Evolutionary conservation across 2,888 invertebrate genomes (phyloP).

Genomic region (Trissolcus japonicus): DNA sequence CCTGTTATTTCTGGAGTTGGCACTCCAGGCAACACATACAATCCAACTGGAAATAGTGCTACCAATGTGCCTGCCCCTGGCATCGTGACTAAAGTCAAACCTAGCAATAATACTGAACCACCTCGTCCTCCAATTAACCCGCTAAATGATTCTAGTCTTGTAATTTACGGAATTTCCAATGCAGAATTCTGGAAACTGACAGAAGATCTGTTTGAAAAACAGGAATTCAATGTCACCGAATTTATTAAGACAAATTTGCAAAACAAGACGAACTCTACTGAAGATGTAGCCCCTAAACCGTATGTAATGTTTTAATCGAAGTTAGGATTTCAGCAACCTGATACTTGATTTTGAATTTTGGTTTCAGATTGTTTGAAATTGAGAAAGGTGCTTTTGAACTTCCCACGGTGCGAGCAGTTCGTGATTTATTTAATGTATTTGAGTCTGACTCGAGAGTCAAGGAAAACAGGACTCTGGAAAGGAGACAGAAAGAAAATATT

Average conservation of each 20-base stretch:
- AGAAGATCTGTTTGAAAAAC: conserved; percentile 66
- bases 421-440: conserved; percentile 65
- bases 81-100: conserved; percentile 28
- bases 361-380: conserved; percentile 64
- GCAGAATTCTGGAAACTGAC: conserved; percentile 66
- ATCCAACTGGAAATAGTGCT: conserved; percentile 19
- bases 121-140: conserved; percentile 9
- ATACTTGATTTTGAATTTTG: conserved; percentile 4
- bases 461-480: conserved; percentile 62
- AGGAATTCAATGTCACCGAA: conserved; percentile 61
- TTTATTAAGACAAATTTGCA: conserved; percentile 67
- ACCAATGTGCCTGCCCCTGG: conserved; percentile 35
- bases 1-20: not conserved
- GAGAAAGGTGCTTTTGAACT: conserved; percentile 60
- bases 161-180: conserved; percentile 60
- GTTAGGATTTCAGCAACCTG: not conserved
- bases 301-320: conserved; percentile 54
- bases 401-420: conserved; percentile 64
- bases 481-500: conserved; percentile 63
- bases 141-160: conserved; percentile 35
- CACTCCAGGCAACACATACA: conserved; percentile 15
- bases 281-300: conserved; percentile 65
- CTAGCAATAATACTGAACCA: not conserved
- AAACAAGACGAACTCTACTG: conserved; percentile 53
- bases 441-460: conserved; percentile 63